phyloP scores from a whole-genome alignment of 2,113 vertebrate species.

The Ictidomys tridecemlineatus region DNA sequence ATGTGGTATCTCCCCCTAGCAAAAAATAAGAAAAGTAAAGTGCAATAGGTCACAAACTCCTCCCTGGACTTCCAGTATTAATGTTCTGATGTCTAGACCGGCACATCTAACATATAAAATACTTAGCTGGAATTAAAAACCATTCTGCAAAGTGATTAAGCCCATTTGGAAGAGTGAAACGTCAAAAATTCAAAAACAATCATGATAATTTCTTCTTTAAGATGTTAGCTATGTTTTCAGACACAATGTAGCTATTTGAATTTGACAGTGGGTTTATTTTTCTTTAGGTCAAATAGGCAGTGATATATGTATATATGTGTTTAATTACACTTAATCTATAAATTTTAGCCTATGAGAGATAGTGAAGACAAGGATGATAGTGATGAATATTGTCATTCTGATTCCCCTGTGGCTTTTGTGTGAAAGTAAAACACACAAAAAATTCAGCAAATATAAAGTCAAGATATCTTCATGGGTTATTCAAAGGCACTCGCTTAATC shows the following conservation, averaged over 20 bases:
- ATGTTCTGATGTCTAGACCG: neutral
- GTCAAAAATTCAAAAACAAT: slow-evolving; percentile 2
- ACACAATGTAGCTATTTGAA: neutral
- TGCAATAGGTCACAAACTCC: neutral
- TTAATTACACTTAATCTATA: neutral
- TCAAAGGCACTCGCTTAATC: neutral
- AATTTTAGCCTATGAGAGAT: neutral
- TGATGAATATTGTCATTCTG: neutral
- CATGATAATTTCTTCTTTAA: neutral
- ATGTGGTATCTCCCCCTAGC: neutral
- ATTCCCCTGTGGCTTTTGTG: neutral
- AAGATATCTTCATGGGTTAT: neutral
- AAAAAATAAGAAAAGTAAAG: neutral
- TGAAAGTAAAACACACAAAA: neutral
- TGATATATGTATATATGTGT: neutral
- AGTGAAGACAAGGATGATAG: neutral
- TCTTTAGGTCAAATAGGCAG: neutral
- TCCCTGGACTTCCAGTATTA: neutral
- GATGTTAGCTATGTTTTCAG: neutral
- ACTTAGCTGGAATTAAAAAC: neutral
- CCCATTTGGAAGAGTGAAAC: neutral
- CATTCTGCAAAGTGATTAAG: neutral
- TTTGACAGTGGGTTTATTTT: slow-evolving; percentile 2
- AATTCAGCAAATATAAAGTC: neutral
- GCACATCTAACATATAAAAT: neutral